phyloP scores from a whole-genome alignment of 2,113 vertebrate genomes.

The Aphelocoma coerulescens region DNA sequence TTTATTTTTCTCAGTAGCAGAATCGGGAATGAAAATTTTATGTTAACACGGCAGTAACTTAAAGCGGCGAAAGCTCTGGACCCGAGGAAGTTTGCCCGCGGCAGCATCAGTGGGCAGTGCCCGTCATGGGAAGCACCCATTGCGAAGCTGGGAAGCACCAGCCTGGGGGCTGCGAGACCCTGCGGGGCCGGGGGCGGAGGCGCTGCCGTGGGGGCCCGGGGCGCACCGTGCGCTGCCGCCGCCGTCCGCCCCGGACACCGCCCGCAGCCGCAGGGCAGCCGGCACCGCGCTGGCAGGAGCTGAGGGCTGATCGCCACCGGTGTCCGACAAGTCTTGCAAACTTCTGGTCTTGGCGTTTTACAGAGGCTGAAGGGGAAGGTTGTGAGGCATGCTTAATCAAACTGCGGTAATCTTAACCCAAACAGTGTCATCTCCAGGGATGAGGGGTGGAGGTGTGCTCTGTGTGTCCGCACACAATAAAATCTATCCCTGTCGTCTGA shows the following conservation, averaged over 20 bases:
- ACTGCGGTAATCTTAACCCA: not conserved
- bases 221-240: accelerated
- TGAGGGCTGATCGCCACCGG: accelerated
- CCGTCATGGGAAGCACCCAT: not conserved
- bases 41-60: not conserved
- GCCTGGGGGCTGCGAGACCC: not conserved
- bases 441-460: not conserved
- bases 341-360: not conserved
- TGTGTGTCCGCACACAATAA: not conserved
- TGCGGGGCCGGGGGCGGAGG: not conserved
- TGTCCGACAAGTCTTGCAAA: not conserved
- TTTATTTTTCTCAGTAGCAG: not conserved
- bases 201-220: accelerated
- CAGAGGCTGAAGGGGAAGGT: no score
- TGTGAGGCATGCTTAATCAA: not conserved
- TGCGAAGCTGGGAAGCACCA: no score
- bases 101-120: accelerated
- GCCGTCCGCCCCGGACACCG: accelerated
- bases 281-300: no score
- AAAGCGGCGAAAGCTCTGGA: not conserved
- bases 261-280: no score
- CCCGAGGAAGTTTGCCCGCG: not conserved
- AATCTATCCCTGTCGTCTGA: not conserved
- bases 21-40: not conserved
- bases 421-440: not conserved